These are phyloP conservation scores for Scotopteryx bipunctaria DNA, from an alignment of 2,888 invertebrate species.

Conservation along the genomic window DNA sequence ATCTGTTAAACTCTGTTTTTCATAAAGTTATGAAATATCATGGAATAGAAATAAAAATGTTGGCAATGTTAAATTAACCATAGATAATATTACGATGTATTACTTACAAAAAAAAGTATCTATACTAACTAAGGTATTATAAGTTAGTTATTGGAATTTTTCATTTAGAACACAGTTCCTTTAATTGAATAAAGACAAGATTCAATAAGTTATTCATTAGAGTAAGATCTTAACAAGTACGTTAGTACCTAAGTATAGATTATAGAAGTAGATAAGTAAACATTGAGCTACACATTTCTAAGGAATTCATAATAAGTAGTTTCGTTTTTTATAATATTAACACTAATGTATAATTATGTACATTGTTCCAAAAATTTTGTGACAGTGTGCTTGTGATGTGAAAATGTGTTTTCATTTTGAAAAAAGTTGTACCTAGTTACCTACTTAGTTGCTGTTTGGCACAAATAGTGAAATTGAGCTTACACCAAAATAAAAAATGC, in stretches of 20 bases:
- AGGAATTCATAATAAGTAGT: conserved; percentile 56
- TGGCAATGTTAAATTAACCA: too few species aligned
- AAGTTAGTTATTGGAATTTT: too few species aligned
- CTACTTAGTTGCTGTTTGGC: conserved; percentile 58
- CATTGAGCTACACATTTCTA: conserved; percentile 75
- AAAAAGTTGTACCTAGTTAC: not conserved
- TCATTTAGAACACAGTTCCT: conserved; percentile 31
- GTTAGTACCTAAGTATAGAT: conserved; percentile 33
- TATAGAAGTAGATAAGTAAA: conserved; percentile 64
- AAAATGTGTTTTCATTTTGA: conserved; percentile 18
- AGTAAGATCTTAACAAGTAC: conserved; percentile 66
- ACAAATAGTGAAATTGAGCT: conserved; percentile 65
- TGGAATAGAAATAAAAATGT: too few species aligned
- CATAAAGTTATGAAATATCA: too few species aligned
- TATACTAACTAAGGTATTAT: too few species aligned
- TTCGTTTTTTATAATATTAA: conserved; percentile 52
- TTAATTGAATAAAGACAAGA: conserved; percentile 53
- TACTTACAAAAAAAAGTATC: too few species aligned
- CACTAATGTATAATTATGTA: conserved; percentile 72
- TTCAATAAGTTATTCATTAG: conserved; percentile 56
- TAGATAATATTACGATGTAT: too few species aligned
- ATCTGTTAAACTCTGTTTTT: too few species aligned
- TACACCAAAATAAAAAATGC: conserved; percentile 54
- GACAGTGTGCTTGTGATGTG: conserved; percentile 49
- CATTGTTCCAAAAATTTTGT: conserved; percentile 74